Base-by-base conservation (phyloP, 2,113 vertebrate genomes). In the Gobio gobio region DNA sequence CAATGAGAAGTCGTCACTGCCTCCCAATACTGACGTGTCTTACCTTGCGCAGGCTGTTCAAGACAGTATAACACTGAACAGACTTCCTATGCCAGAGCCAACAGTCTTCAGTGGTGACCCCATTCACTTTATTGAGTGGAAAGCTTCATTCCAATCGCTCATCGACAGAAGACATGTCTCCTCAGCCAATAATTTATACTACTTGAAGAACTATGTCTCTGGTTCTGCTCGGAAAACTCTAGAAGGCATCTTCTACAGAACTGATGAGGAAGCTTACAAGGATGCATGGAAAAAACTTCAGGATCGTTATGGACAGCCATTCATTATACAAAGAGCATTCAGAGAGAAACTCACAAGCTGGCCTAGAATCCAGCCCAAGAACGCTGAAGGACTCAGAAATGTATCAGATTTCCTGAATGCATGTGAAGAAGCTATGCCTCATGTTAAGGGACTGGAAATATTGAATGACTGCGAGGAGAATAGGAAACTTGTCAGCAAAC, bases 41-140 rank as follows among this genome's bases (percentile, higher is more conserved):
- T 24, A 26, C 26, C 9, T 75, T 22, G 40, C 66, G 1, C 68
- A 87, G 56, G 86, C 70, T 18, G 20, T 76, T 33, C 79, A 86
- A 56, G 73, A 78, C 33, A 84, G 77, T 49, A 82, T 87, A 76
- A n/a, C 77, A 2, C 7, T 85, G 49, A 85, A 68, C 33, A 87
- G 83, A 59, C 83, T 87, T 20, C 86, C 86, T 8, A 79, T 64
- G 20, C 70, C 70, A 72, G 66, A 72, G 22, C n/a, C n/a, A n/a
- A n/a, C n/a, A n/a, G n/a, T 47, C n/a, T 84, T 84, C 29, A 84
- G 4, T 16, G 56, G 86, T 63, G 76, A 81, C 8, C 64, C 82
- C 0, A 63, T 84, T 10, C 64, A 85, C 20, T 87, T 87, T 5
- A 76, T 74, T 22, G 76, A 87, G 43, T 87, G 77, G 86, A 87